Percentiles rank a stretch among this genome's conserved stretches.
Evolutionary conservation across 2,888 invertebrate species (phyloP).

Genomic region (Nyleta sp.): DNA sequence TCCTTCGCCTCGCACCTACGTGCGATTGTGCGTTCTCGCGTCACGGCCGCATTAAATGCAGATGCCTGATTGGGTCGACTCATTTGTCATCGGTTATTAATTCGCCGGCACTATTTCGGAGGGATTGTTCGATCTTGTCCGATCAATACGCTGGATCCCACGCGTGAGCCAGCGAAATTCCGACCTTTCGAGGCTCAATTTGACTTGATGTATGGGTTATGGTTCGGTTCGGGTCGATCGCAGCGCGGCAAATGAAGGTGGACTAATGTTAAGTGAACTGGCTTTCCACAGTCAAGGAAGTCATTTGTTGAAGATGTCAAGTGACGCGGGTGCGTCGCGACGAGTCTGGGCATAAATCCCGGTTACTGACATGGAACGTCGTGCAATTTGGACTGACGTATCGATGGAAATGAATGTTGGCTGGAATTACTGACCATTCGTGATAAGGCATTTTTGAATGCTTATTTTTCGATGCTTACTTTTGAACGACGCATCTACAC

Average conservation of each 20-base stretch:
- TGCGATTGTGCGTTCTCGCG: background rate
- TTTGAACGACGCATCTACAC: too few species aligned
- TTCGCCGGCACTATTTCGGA: slow-evolving; percentile 12
- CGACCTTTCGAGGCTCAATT: too few species aligned
- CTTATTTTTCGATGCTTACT: too few species aligned
- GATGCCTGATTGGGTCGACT: slow-evolving; percentile 35
- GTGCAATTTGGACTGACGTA: too few species aligned
- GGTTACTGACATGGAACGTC: background rate
- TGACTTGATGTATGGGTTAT: background rate
- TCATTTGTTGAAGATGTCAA: slow-evolving; percentile 34
- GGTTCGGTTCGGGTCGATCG: slow-evolving; percentile 21
- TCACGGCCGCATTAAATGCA: slow-evolving; percentile 37
- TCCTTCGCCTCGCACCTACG: slow-evolving; percentile 36
- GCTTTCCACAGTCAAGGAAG: slow-evolving; percentile 20
- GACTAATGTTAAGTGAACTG: slow-evolving; percentile 28
- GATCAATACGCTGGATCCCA: slow-evolving; percentile 31
- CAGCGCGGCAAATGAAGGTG: background rate
- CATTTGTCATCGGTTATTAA: slow-evolving; percentile 38
- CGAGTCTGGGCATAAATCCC: slow-evolving; percentile 11
- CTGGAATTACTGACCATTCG: too few species aligned
- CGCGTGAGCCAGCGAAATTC: too few species aligned
- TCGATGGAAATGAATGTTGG: too few species aligned
- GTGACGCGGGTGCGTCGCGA: slow-evolving; percentile 18
- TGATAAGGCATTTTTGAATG: too few species aligned
- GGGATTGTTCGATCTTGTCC: slow-evolving; percentile 21